Base-by-base conservation (phyloP, 2,797 vertebrate species). In the Miichthys miiuy region DNA sequence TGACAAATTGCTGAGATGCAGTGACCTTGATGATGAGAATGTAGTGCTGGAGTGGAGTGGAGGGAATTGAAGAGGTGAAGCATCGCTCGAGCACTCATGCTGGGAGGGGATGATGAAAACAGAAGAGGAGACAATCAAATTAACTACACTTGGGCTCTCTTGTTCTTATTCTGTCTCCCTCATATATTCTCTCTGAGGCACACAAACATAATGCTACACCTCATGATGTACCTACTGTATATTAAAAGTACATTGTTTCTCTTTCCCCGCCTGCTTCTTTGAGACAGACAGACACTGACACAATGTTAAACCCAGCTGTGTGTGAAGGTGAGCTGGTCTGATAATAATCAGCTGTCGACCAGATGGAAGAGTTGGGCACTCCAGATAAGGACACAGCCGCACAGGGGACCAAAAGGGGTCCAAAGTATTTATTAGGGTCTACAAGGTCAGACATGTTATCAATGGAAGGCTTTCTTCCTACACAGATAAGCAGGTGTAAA, bases 281-380 rank as follows among this genome's bases (percentile, higher is more conserved):
- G 34, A 38, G 8, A 8, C 23, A 64, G 27, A 27, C 51, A 41
- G 16, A 4, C 55, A 61, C 16, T 23, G 4, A 42, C 14, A 68
- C 75, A 57, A 70, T 78, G 77, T 73, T 75, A 67, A 82, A 41
- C 55, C 27, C 0, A 6, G 3, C 21, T 47, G 18, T 75, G 54
- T 48, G 77, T 91, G 89, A 93, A 94, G 89, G 89, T 89, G 88
- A 93, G 83, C 77, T 63, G 58, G 5, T 71, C 27, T 3, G 87
- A 92, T 90, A 84, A 84, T 5, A 63, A 89, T 90, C 90, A 75
- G 82, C 78, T 75, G 80, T 44, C 82, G 81, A 83, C 75, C 84
- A 80, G 47, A 84, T 78, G 68, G 70, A 77, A 38, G 58, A 65
- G n/a, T 72, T 12, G 0, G 73, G 50, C 63, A 73, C 78, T 85